Conservation (phyloP, 2,113 vertebrate species). For the Osmerus mordax region DNA sequence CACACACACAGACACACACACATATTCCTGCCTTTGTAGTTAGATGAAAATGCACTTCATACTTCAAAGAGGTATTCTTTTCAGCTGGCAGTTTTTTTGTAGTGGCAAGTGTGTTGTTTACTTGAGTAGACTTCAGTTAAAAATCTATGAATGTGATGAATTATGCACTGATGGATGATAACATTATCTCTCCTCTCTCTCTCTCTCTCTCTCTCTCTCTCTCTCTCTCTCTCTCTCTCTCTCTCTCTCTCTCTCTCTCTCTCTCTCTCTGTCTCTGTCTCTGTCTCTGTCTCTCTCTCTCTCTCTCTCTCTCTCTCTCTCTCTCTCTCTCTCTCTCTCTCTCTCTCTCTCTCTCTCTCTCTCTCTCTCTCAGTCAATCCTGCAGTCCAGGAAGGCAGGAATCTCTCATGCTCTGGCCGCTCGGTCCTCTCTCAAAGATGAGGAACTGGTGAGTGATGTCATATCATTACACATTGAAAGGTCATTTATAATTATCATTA, state of each 20-base stretch:
- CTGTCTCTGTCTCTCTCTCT: no score
- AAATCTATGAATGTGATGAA: background rate
- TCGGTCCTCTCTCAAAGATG: constrained; percentile 90
- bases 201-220: no score
- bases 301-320: background rate
- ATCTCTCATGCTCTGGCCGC: constrained; percentile 89
- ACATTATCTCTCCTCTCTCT: background rate
- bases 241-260: no score
- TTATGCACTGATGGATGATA: background rate
- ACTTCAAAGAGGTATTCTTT: background rate
- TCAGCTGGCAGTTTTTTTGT: no score
- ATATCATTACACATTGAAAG: no score
- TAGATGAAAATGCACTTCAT: background rate
- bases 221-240: no score
- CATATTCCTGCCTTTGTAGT: background rate
- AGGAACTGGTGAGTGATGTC: constrained; percentile 85
- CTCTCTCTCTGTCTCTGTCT: no score
- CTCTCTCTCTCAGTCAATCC: constrained; percentile 78
- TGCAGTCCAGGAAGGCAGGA: constrained; percentile 92
- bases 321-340: constrained; percentile 2
- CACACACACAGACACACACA: background rate
- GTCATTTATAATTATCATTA: no score
- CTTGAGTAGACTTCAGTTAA: background rate
- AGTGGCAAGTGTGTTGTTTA: background rate
- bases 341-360: background rate